Evolutionary conservation across 1,140 invertebrate species (phyloP), one percentile per base, ranked within the genome.

Genomic region (Nymphalis io): DNA sequence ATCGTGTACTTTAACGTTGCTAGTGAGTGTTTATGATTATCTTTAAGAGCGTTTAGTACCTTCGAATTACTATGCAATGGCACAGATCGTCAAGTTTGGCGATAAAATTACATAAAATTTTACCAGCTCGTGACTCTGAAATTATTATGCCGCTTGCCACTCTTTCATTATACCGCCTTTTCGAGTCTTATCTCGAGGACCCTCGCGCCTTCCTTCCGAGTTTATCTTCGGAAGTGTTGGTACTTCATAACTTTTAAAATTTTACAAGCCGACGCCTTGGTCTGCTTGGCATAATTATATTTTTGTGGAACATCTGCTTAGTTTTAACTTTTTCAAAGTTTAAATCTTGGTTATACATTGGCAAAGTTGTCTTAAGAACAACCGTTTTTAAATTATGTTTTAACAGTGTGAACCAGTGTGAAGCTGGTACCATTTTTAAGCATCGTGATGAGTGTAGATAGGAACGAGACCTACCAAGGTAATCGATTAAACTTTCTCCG

Each of bases 191-290:
- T 79, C 74, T 82, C 51, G 59, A 80, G 73, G 48, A 76, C 73
- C 57, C 76, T 80, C 67, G 40, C 70, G 63, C 66, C 58, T 71
- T 75, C 68, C 76, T 75, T 67, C 70, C 61, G 71, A 82, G 76
- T 82, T 82, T 82, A 82, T 82, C 78, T 78, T 78, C 68, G 73
- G 68, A 73, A 75, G 76, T 74, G 73, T 68, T 67, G 59, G 46
- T 79, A 69, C 73, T 81, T 65, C 72, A 65, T 70, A 72, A 78
- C 72, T 80, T 80, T 73, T 71, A 70, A 74, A 70, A 78, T 73
- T 76, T 72, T 55, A 72, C 70, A 66, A 72, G 69, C 59, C 40
- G 48, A 65, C 59, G 57, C 68, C 61, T 61, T 60, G 60, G 44
- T 68, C 68, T 68, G 53, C 57, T 70, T 38, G 44, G 62, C 53